phyloP scores from a whole-genome alignment of 1,140 invertebrate species.

The Drosophila bifasciata region DNA sequence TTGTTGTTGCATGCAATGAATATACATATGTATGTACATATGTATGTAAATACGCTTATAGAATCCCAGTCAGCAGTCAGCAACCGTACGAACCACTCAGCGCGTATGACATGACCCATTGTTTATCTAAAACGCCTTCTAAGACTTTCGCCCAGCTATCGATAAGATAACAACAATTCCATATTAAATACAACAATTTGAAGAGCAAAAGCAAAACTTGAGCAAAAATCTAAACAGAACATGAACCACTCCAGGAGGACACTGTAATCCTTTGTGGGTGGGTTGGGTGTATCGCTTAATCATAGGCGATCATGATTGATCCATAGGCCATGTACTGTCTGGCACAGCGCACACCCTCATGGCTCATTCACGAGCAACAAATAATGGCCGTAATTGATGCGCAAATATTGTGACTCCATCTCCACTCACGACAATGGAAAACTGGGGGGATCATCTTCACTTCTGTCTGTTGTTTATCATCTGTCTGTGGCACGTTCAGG shows the following conservation, averaged over 20 bases:
- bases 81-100: not conserved
- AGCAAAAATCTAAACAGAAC: no score
- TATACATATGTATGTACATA: not conserved
- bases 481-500: not conserved
- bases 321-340: not conserved
- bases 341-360: not conserved
- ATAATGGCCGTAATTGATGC: conserved; percentile 41
- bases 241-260: no score
- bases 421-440: not conserved
- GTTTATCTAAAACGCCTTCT: conserved; percentile 44
- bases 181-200: not conserved
- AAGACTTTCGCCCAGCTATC: conserved; percentile 47
- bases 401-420: conserved; percentile 40
- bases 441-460: conserved; percentile 3
- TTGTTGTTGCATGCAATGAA: conserved; percentile 14
- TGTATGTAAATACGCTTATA: not conserved
- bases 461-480: not conserved
- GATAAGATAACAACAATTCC: conserved; percentile 39
- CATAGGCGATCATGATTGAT: conserved; percentile 1
- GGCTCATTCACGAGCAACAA: conserved; percentile 12
- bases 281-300: no score
- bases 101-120: conserved; percentile 28
- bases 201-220: not conserved
- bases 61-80: conserved; percentile 17
- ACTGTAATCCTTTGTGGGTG: not conserved